A percentile compares a stretch with the other conserved stretches of the same genome.
Conservation (phyloP, 2,113 vertebrate genomes). For the Cyprinodon brontotheroides region DNA sequence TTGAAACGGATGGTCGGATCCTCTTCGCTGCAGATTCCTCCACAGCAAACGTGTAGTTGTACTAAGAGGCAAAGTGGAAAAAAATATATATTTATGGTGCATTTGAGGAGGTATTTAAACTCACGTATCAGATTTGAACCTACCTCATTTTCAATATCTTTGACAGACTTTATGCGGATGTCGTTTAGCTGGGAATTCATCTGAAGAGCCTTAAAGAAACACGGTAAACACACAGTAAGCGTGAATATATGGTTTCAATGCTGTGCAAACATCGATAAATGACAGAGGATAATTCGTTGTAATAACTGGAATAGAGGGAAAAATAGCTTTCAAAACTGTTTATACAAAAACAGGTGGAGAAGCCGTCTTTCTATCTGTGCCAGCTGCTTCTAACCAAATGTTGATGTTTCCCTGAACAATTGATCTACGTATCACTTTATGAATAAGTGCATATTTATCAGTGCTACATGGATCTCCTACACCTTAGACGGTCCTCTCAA, state of each 20-base stretch:
- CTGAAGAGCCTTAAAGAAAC: slow-evolving; percentile 42
- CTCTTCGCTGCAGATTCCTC: slow-evolving; percentile 75
- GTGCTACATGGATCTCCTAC: too few species aligned
- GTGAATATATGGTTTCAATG: background rate
- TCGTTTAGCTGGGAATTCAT: slow-evolving; percentile 68
- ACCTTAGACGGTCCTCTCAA: too few species aligned
- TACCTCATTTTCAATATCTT: slow-evolving; percentile 89
- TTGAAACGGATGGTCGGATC: slow-evolving; percentile 46
- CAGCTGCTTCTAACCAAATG: too few species aligned
- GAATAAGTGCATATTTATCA: too few species aligned
- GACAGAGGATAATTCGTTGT: too few species aligned
- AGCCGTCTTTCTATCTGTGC: too few species aligned
- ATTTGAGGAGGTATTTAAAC: background rate
- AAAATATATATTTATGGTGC: background rate
- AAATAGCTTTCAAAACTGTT: too few species aligned
- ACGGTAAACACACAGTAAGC: background rate
- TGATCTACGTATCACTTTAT: too few species aligned
- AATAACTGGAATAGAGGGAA: too few species aligned
- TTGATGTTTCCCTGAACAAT: too few species aligned
- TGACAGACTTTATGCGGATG: slow-evolving; percentile 85
- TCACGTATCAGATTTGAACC: background rate
- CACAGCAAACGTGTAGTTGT: slow-evolving; percentile 75
- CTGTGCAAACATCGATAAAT: too few species aligned
- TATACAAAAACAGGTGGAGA: too few species aligned
- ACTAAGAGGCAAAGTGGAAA: slow-evolving; percentile 54